Percentiles rank a stretch among this genome's conserved stretches.
These are phyloP conservation scores for Drosophila longiperda DNA, from an alignment of 2,888 invertebrate species.

Conservation along the genomic window DNA sequence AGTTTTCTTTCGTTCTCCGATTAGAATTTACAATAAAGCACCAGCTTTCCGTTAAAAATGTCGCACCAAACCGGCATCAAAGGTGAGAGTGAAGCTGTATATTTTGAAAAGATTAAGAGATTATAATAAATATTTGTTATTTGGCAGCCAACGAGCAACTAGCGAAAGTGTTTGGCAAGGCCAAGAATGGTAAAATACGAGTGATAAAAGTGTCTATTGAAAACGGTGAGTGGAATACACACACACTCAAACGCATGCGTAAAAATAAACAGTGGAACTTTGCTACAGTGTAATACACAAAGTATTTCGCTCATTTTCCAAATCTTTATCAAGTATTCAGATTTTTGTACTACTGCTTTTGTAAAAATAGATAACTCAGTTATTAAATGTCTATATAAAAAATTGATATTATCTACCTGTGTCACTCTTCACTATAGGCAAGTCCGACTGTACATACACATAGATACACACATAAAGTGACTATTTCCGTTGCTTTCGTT, in stretches of 20 bases:
- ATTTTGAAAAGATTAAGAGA: not conserved
- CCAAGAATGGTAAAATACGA: conserved; percentile 90
- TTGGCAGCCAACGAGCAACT: conserved; percentile 92
- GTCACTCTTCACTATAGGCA: not conserved
- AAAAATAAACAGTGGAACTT: not conserved
- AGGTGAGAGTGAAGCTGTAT: conserved; percentile 86
- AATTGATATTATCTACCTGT: not conserved
- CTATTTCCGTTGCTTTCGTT: conserved; percentile 18
- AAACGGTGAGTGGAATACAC: conserved; percentile 88
- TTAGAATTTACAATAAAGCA: conserved; percentile 37
- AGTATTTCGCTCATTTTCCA: not conserved
- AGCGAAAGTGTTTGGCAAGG: conserved; percentile 92
- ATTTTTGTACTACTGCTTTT: not conserved
- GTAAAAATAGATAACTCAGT: not conserved
- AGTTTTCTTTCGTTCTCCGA: conserved; percentile 47
- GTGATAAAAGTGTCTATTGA: conserved; percentile 93
- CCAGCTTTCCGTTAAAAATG: conserved; percentile 86
- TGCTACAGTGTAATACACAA: not conserved
- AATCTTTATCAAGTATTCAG: not conserved
- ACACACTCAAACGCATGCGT: conserved; percentile 6
- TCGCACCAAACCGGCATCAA: conserved; percentile 96
- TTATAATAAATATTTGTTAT: not conserved
- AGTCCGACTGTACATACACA: conserved; percentile 1
- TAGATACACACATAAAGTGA: conserved; percentile 17
- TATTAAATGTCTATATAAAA: not conserved